phyloP scores from a whole-genome alignment of 2,888 invertebrate species.

The Nomada lathburiana region DNA sequence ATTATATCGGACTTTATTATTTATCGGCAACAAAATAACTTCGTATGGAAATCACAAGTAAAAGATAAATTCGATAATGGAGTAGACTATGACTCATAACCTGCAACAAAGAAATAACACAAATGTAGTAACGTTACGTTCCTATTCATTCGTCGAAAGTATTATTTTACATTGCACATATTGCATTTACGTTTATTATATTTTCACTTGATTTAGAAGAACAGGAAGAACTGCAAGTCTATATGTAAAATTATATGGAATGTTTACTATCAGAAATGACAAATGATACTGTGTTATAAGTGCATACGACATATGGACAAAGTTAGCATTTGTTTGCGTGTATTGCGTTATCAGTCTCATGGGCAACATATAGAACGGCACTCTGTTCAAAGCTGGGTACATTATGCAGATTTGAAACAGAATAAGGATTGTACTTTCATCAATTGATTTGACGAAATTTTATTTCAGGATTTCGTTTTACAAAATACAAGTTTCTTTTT shows the following conservation, averaged over 20 bases:
- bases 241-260: slow-evolving; percentile 36
- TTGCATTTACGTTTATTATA: neutral
- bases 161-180: neutral
- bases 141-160: neutral
- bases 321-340: neutral
- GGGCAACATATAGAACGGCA: neutral
- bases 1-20: slow-evolving; percentile 4
- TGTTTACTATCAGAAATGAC: slow-evolving; percentile 51
- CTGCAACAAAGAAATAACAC: slow-evolving; percentile 54
- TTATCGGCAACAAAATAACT: neutral
- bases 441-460: too few species aligned
- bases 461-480: too few species aligned
- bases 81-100: slow-evolving; percentile 66
- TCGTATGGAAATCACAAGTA: neutral
- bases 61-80: slow-evolving; percentile 18
- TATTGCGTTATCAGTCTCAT: slow-evolving; percentile 1
- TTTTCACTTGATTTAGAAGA: neutral
- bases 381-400: slow-evolving; percentile 7
- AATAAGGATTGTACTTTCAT: too few species aligned
- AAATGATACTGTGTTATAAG: slow-evolving; percentile 14
- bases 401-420: neutral
- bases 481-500: too few species aligned
- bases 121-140: neutral
- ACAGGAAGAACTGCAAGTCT: slow-evolving; percentile 8
- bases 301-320: neutral